Base-by-base conservation (phyloP, 1,140 invertebrate genomes). In the Coptotermes formosanus region DNA sequence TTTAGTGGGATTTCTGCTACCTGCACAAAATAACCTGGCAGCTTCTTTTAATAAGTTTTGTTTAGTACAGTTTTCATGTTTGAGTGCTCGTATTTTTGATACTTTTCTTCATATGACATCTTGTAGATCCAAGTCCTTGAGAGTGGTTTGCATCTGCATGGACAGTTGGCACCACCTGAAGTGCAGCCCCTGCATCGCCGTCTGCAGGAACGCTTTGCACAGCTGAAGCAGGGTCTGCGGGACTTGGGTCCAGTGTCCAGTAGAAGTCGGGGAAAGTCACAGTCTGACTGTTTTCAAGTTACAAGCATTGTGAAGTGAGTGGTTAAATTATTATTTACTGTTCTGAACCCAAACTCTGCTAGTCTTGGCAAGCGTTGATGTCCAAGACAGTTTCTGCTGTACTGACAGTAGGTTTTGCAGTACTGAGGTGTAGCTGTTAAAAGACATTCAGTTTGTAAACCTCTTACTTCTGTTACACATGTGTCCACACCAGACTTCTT, bases 121-220 rank as follows among this genome's bases (percentile, higher is more conserved):
- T 88, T 89, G 43, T 88, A 93, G 91, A 88, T 93, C 52, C 89
- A 93, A 86, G 94, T 98, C 0, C 91, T 98, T 3, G 97, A 98
- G 88, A 94, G 94, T 59, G 97, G 96, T 1, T 90, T 98, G 0
- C 91, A 94, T 23, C 90, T 98, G 21, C 97, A 99, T 90, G 97
- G 96, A 0, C 93, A 95, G 88, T 91, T 98, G 64, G 97, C 96
- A 4, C 96, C 97, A 0, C 89, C 94, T 0, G 96, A 95, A 23
- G 95, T 98, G 1, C 95, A 96, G 87, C 97, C 97, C 3, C 89
- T 99, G 45, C 97, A 99, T 88, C 95, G 96, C 88, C 93, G 96
- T 85, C 91, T 99, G 12, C 92, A 97, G n/a, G 97, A 98, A 89
- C 92, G 96, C 82, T 97, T 98, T 88, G 94, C 93, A 1, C 95